A percentile compares a stretch with the other conserved stretches of the same genome.
phyloP scores from a whole-genome alignment of 1,140 invertebrate species.

The Portunus trituberculatus region DNA sequence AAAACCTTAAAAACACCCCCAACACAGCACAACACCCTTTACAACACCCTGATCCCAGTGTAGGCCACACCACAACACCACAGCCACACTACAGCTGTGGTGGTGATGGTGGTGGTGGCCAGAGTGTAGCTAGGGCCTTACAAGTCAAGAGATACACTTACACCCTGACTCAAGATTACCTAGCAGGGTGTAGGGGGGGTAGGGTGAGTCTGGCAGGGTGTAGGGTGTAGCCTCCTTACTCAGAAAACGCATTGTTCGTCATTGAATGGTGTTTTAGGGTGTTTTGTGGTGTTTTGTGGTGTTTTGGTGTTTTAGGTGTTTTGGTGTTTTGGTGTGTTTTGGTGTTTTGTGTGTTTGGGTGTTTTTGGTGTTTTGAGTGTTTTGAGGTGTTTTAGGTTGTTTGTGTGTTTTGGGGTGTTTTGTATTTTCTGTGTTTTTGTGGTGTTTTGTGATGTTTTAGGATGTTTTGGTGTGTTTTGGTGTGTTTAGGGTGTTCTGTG shows the following conservation, averaged over 20 bases:
- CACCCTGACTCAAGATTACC: conserved; percentile 59
- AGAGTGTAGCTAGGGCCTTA: conserved; percentile 61
- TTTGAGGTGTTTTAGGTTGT: too few relatives aligned
- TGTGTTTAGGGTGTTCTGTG: too few relatives aligned
- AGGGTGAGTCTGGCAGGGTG: conserved; percentile 65
- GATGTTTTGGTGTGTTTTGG: too few relatives aligned
- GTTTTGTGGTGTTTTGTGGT: background rate
- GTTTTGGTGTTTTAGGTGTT: too few relatives aligned
- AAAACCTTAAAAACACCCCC: background rate
- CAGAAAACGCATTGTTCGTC: conserved; percentile 77
- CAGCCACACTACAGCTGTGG: too few relatives aligned
- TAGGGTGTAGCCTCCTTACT: conserved; percentile 54
- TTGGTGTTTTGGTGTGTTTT: too few relatives aligned
- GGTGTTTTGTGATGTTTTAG: too few relatives aligned
- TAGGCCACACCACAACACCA: background rate
- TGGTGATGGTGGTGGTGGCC: background rate
- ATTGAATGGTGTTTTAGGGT: background rate
- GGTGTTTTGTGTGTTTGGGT: too few relatives aligned
- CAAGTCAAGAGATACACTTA: conserved; percentile 9
- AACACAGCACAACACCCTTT: background rate
- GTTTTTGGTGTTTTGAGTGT: too few relatives aligned
- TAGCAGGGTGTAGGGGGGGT: conserved; percentile 6
- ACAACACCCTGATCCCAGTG: background rate
- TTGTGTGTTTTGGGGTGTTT: too few relatives aligned
- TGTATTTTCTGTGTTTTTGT: too few relatives aligned